phyloP scores from a whole-genome alignment of 2,888 invertebrate species.

The Cancer borealis region DNA sequence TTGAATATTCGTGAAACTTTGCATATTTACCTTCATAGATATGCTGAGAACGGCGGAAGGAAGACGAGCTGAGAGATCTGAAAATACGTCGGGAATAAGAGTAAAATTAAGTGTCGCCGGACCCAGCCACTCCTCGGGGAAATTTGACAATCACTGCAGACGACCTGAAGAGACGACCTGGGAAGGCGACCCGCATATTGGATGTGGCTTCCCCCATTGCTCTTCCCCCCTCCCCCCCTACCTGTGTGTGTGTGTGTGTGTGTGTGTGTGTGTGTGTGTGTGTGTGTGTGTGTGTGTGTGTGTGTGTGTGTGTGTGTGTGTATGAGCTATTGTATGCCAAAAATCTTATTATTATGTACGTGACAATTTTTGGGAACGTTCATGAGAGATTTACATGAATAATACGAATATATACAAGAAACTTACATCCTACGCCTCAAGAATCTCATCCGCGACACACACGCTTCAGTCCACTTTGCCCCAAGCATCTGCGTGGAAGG shows the following conservation, averaged over 20 bases:
- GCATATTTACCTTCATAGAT: not conserved
- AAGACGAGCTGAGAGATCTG: not conserved
- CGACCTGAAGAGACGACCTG: slow-evolving; percentile 34
- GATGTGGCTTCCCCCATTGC: slow-evolving; percentile 7
- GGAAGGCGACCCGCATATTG: slow-evolving; percentile 45
- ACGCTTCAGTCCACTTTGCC: not conserved
- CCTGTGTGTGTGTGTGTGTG: not conserved
- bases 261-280: not conserved
- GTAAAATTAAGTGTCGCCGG: slow-evolving; percentile 52
- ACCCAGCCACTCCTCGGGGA: slow-evolving; percentile 43
- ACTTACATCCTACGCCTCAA: not conserved
- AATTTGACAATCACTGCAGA: slow-evolving; percentile 59
- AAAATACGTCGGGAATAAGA: not conserved
- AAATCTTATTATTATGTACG: not conserved
- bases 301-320: too few relatives aligned
- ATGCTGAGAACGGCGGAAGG: not conserved
- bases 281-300: too few relatives aligned
- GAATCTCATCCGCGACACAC: not conserved
- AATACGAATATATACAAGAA: not conserved
- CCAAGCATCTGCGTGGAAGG: not conserved
- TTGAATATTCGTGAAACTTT: not conserved
- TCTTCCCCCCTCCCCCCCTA: not conserved
- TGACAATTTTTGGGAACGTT: not conserved
- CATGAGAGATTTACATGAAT: not conserved
- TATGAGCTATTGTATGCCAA: too few relatives aligned